These are phyloP conservation scores for Idris sp. DNA, from an alignment of 1,140 invertebrate species.

Conservation along the genomic window DNA sequence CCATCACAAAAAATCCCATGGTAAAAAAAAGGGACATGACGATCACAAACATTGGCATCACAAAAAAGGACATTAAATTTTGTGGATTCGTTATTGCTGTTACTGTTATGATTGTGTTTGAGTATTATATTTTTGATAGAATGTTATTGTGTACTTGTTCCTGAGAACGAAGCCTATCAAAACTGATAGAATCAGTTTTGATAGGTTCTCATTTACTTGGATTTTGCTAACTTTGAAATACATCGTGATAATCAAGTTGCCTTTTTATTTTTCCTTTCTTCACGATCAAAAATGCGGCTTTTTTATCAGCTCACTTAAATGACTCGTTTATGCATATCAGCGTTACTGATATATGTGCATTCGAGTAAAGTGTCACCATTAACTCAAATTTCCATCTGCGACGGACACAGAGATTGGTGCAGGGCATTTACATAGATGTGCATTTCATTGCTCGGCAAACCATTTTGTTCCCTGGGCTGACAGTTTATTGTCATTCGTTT, in stretches of 20 bases:
- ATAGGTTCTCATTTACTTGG: too few species aligned
- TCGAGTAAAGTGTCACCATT: slow-evolving; percentile 54
- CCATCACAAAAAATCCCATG: slow-evolving; percentile 78
- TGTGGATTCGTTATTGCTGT: slow-evolving; percentile 2
- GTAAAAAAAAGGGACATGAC: slow-evolving; percentile 82
- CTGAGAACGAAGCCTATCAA: too few species aligned
- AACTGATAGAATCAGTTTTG: too few species aligned
- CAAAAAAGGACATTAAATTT: slow-evolving; percentile 53
- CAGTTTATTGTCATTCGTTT: slow-evolving; percentile 56
- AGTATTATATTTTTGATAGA: too few species aligned
- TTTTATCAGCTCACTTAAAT: too few species aligned
- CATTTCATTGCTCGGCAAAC: slow-evolving; percentile 51
- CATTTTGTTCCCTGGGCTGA: slow-evolving; percentile 43
- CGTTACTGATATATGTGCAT: slow-evolving; percentile 40
- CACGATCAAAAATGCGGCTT: too few species aligned
- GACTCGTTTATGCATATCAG: slow-evolving; percentile 29
- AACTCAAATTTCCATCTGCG: slow-evolving; percentile 61
- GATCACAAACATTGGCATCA: slow-evolving; percentile 67
- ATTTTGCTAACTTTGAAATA: too few species aligned
- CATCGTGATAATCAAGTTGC: too few species aligned
- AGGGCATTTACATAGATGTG: slow-evolving; percentile 56
- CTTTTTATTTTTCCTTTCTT: too few species aligned
- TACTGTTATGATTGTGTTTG: too few species aligned
- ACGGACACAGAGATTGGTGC: slow-evolving; percentile 40
- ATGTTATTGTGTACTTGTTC: too few species aligned